A percentile compares a stretch with the other conserved stretches of the same genome.
These are phyloP conservation scores for Larimichthys polyactis DNA, from an alignment of 2,113 vertebrate species.

Conservation along the genomic window DNA sequence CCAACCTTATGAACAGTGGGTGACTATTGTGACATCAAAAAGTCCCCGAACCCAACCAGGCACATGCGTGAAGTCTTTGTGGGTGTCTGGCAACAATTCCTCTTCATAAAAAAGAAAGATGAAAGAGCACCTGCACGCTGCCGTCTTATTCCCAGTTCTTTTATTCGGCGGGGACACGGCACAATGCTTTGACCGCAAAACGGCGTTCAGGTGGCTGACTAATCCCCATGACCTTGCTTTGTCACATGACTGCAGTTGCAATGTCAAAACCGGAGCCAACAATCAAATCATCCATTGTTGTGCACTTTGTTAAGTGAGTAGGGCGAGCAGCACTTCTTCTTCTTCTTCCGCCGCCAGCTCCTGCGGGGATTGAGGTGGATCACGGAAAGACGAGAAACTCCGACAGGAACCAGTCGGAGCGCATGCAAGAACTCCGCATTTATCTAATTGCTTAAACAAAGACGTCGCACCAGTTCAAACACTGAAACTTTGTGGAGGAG, in stretches of 20 bases:
- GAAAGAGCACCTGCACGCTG: neutral
- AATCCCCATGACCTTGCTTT: conserved; percentile 20
- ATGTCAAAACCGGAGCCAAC: neutral
- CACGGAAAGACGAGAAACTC: neutral
- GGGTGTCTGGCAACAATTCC: neutral
- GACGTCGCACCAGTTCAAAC: conserved; percentile 33
- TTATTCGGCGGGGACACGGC: neutral
- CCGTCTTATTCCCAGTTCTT: neutral
- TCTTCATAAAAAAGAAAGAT: neutral
- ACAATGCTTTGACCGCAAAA: conserved; percentile 2
- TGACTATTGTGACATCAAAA: neutral
- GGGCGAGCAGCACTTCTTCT: neutral
- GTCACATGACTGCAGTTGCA: conserved; percentile 15
- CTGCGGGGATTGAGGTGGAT: neutral
- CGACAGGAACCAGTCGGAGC: conserved; percentile 1
- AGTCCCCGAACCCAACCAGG: neutral
- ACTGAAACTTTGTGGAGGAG: neutral
- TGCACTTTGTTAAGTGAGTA: neutral
- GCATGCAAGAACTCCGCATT: conserved; percentile 15
- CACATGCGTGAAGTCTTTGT: neutral
- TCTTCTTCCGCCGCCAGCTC: neutral
- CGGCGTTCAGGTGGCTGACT: neutral
- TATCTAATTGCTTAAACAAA: conserved; percentile 42
- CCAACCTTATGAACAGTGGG: neutral
- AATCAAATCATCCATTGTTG: conserved; percentile 7